These are phyloP conservation scores for Achlya flavicornis DNA, from an alignment of 2,888 invertebrate genomes.

Conservation along the genomic window DNA sequence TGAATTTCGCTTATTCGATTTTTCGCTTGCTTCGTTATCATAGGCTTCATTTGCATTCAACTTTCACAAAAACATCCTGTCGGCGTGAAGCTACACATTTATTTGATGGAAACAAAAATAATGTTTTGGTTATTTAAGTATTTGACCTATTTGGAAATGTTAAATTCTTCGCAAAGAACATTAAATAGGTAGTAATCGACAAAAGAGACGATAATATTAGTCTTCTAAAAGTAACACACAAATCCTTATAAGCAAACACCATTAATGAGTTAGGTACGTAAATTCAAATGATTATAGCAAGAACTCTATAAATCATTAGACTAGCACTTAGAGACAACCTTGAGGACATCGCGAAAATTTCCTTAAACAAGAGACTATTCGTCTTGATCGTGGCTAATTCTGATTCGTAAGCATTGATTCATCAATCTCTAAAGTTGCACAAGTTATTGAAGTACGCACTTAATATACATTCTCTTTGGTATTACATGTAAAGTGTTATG, in stretches of 20 bases:
- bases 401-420: not conserved
- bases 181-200: not conserved
- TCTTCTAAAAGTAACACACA: not conserved
- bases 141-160: too few relatives aligned
- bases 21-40: not conserved
- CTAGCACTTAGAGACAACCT: not conserved
- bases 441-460: not conserved
- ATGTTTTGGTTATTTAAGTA: not conserved
- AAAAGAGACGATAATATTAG: not conserved
- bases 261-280: not conserved
- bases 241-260: not conserved
- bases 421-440: constrained; percentile 6
- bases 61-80: not conserved
- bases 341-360: not conserved
- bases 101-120: not conserved
- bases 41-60: constrained; percentile 2
- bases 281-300: constrained; percentile 5
- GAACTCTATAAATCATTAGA: not conserved
- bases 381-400: not conserved
- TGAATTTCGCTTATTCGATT: constrained; percentile 7
- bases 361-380: not conserved
- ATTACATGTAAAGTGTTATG: not conserved
- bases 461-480: not conserved
- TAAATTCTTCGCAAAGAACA: too few relatives aligned
- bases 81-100: not conserved